These are phyloP conservation scores for Aepyceros melampus DNA, from an alignment of 2,113 vertebrate genomes.

Conservation along the genomic window DNA sequence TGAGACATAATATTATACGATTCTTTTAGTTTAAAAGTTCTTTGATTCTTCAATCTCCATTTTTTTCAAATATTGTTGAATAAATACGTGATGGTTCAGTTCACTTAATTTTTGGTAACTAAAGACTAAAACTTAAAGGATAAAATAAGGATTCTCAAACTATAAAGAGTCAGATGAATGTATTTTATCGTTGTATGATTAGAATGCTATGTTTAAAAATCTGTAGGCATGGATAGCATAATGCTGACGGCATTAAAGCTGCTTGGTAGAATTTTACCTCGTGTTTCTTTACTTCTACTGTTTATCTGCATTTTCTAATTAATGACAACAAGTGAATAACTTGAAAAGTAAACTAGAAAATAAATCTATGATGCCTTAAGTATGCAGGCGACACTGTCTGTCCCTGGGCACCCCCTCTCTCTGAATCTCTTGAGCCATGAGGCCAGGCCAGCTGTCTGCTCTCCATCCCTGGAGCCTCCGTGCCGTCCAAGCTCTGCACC, in stretches of 20 bases:
- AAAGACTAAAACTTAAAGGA: not conserved
- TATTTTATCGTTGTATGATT: not conserved
- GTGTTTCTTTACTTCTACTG: not conserved
- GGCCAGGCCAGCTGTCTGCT: rapidly evolving
- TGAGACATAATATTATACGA: too few relatives aligned
- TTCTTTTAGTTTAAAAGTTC: not conserved
- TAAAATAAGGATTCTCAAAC: not conserved
- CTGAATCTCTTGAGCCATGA: not conserved
- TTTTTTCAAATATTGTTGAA: not conserved
- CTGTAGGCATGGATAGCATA: rapidly evolving
- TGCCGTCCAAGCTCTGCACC: rapidly evolving
- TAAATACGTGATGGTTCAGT: not conserved
- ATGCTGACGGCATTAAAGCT: rapidly evolving
- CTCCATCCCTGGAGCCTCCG: rapidly evolving
- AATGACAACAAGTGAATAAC: not conserved
- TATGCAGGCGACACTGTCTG: rapidly evolving
- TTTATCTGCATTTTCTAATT: not conserved
- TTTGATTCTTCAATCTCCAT: not conserved
- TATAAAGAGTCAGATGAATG: not conserved
- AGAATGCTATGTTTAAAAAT: not conserved
- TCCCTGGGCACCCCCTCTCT: too few relatives aligned
- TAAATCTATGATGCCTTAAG: not conserved
- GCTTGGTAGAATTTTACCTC: too few relatives aligned
- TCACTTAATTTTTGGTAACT: not conserved
- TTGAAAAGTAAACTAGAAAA: not conserved